Evolutionary conservation across 2,113 vertebrate genomes (phyloP).

Genomic region (Cyphomyrus plagiostoma): DNA sequence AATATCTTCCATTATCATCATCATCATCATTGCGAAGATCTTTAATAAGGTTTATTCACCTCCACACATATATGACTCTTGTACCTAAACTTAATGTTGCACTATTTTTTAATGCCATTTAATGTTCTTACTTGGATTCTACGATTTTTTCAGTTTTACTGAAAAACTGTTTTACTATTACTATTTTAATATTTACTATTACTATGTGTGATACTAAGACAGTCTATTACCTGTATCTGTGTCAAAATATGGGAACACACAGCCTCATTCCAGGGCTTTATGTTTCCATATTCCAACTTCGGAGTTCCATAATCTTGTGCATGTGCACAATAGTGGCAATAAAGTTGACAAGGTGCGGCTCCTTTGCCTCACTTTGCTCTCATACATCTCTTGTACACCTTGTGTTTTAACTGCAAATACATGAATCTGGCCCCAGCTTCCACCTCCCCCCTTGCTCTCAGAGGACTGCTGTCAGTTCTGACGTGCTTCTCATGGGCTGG

Average conservation of each 20-base stretch:
- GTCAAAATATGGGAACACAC: not conserved
- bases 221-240: not conserved
- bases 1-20: not conserved
- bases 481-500: constrained; percentile 38
- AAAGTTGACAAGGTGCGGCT: not conserved
- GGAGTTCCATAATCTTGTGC: not conserved
- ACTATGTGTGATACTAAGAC: not conserved
- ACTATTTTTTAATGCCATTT: not conserved
- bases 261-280: not conserved
- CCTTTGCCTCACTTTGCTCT: not conserved
- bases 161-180: too few relatives aligned
- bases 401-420: not conserved
- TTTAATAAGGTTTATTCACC: not conserved
- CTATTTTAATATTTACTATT: not conserved
- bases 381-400: not conserved
- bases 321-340: not conserved
- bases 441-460: not conserved
- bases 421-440: not conserved
- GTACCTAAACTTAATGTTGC: not conserved
- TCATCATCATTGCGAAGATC: not conserved
- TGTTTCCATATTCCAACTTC: not conserved
- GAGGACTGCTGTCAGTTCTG: constrained; percentile 32
- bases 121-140: not conserved
- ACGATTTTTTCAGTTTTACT: not conserved
- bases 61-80: not conserved